A percentile compares a stretch with the other conserved stretches of the same genome.
Evolutionary conservation across 2,797 vertebrate species (phyloP).

Genomic region (Microhierax caerulescens): DNA sequence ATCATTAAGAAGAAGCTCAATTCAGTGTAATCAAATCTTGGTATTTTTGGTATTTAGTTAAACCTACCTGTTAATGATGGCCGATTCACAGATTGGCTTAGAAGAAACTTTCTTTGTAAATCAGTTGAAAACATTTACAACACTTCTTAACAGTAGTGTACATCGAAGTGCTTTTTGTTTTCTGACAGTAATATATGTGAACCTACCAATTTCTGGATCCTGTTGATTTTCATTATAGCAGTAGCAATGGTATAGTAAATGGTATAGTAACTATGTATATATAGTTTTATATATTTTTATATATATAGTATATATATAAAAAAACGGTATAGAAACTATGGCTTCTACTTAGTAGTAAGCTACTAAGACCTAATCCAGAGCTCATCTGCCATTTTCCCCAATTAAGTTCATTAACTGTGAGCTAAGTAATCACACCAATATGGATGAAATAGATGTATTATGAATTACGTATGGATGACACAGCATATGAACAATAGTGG

Average conservation of each 20-base stretch:
- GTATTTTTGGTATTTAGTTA: neutral
- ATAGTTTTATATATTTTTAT: too few relatives aligned
- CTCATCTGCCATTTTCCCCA: neutral
- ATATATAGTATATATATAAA: too few relatives aligned
- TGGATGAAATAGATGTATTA: neutral
- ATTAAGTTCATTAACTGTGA: neutral
- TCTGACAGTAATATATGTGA: neutral
- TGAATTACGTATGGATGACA: neutral
- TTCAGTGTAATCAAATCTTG: neutral
- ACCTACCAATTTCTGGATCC: neutral
- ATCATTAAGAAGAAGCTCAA: neutral
- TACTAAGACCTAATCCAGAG: neutral
- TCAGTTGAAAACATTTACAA: neutral
- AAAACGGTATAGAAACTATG: too few relatives aligned
- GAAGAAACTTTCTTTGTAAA: neutral
- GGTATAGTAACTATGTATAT: too few relatives aligned
- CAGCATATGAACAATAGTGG: neutral
- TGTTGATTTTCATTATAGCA: neutral
- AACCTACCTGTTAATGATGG: neutral
- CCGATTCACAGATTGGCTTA: neutral
- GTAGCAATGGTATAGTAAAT: too few relatives aligned
- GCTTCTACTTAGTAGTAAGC: neutral
- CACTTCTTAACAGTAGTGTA: accelerated
- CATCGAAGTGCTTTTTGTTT: neutral
- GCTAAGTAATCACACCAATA: neutral